Evolutionary conservation across 2,113 vertebrate species (phyloP).

Genomic region (Mesembrinibis cayennensis): DNA sequence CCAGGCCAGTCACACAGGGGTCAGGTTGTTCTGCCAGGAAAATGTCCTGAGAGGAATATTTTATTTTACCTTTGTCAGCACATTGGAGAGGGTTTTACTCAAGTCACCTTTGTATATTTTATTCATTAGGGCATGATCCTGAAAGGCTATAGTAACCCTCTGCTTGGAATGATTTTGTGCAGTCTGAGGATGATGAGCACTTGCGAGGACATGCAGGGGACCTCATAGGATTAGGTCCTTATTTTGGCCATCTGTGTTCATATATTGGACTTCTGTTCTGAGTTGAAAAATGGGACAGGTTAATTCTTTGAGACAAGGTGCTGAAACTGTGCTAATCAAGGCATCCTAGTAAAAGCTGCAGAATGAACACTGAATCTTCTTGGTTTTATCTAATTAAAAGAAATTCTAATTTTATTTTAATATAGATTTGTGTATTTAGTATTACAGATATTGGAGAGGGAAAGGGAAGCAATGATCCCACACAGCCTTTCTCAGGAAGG

Average conservation of each 20-base stretch:
- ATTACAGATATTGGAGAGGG: not conserved
- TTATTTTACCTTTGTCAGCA: constrained; percentile 43
- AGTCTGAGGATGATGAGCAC: not conserved
- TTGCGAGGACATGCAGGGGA: not conserved
- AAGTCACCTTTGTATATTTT: constrained; percentile 46
- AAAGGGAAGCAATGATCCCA: not conserved
- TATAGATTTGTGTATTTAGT: not conserved
- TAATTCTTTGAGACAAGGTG: constrained; percentile 20
- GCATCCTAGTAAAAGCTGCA: not conserved
- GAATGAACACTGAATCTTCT: not conserved
- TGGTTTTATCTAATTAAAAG: constrained; percentile 15
- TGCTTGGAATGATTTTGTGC: not conserved
- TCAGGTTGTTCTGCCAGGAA: constrained; percentile 51
- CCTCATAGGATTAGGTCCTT: not conserved
- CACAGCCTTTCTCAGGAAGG: constrained; percentile 11
- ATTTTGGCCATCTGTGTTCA: not conserved
- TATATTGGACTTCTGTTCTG: not conserved
- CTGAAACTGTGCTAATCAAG: constrained; percentile 4
- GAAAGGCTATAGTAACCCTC: not conserved
- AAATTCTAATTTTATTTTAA: constrained; percentile 7
- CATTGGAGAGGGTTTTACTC: not conserved
- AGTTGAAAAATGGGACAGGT: not conserved
- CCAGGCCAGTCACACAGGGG: not conserved
- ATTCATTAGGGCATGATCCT: constrained; percentile 38
- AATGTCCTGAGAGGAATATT: constrained; percentile 30